A percentile compares a stretch with the other conserved stretches of the same genome.
Conservation (phyloP, 2,888 invertebrate species). For the Drosophila eohydei region DNA sequence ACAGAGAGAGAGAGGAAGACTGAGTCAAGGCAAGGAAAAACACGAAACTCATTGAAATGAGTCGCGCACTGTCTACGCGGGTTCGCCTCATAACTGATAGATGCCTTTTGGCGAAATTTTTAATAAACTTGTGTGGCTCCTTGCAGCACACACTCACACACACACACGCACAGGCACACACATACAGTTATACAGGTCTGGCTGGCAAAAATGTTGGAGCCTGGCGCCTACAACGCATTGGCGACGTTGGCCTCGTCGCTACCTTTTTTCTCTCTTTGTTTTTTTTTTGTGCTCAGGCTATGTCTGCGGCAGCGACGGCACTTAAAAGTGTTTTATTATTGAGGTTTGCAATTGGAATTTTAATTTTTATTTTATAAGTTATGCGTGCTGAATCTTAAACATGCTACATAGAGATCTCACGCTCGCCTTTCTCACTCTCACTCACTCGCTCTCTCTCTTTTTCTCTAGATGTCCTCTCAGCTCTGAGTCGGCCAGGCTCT, state of each 20-base stretch:
- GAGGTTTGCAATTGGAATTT: conserved; percentile 76
- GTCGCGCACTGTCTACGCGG: conserved; percentile 62
- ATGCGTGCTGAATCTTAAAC: conserved; percentile 74
- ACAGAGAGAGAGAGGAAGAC: not conserved
- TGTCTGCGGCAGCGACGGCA: conserved; percentile 43
- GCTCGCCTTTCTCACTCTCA: not conserved
- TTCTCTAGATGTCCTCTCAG: conserved; percentile 18
- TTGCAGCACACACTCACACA: conserved; percentile 19
- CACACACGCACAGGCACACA: conserved; percentile 5
- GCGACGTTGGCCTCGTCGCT: conserved; percentile 19
- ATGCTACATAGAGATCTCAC: conserved; percentile 50
- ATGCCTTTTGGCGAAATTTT: conserved; percentile 75
- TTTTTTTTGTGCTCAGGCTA: conserved; percentile 15
- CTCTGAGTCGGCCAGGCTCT: conserved; percentile 22
- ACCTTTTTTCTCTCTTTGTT: conserved; percentile 14
- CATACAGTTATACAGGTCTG: conserved; percentile 24
- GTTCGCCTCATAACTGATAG: conserved; percentile 70
- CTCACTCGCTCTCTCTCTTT: not conserved
- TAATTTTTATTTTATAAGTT: conserved; percentile 79
- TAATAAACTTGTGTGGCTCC: conserved; percentile 66
- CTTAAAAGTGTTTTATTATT: conserved; percentile 77
- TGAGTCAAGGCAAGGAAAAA: conserved; percentile 19
- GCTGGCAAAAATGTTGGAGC: conserved; percentile 18
- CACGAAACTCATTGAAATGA: conserved; percentile 75
- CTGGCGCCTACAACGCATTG: conserved; percentile 32